A percentile compares a stretch with the other conserved stretches of the same genome.
Conservation (phyloP, 1,140 invertebrate genomes). For the Rhopalosiphum maidis region DNA sequence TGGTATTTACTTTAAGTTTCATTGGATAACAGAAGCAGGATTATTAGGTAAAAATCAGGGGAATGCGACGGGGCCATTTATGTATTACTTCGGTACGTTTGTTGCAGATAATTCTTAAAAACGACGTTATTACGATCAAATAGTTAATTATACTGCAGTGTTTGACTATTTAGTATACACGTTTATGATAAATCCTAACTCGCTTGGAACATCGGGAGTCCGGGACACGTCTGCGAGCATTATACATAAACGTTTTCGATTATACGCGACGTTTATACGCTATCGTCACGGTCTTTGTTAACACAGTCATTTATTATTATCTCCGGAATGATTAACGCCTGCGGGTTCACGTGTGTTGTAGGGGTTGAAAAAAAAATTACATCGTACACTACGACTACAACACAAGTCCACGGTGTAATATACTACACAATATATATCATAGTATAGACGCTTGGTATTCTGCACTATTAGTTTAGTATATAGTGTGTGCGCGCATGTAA, state of each 20-base stretch:
- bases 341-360: not conserved
- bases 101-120: not conserved
- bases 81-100: not conserved
- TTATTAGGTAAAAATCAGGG: not conserved
- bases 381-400: not conserved
- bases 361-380: constrained; percentile 5
- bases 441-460: too few relatives aligned
- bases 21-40: not conserved
- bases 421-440: too few relatives aligned
- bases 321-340: not conserved
- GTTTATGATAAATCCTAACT: not conserved
- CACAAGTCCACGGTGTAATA: too few relatives aligned
- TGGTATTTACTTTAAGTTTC: not conserved
- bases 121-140: not conserved
- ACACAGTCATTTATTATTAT: not conserved
- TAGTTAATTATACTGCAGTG: not conserved
- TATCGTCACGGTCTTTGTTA: not conserved
- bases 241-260: not conserved
- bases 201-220: not conserved
- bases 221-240: not conserved
- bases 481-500: not conserved
- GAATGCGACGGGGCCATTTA: not conserved
- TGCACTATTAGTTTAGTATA: not conserved
- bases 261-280: not conserved
- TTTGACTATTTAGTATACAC: not conserved